Conservation (phyloP, 2,888 invertebrate species). For the Microplitis manilae region DNA sequence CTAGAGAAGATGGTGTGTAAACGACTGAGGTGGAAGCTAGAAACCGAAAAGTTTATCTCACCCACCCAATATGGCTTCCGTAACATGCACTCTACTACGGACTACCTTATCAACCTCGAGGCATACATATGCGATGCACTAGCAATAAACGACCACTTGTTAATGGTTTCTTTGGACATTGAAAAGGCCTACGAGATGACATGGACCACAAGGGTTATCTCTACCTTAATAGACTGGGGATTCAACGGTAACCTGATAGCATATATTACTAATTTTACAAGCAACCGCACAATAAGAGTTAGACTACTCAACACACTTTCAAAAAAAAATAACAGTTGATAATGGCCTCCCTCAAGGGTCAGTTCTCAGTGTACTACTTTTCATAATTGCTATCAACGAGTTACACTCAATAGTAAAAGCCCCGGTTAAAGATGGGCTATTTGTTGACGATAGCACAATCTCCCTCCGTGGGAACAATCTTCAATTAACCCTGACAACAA, state of each 20-base stretch:
- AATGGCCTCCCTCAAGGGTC: background rate
- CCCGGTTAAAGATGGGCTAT: background rate
- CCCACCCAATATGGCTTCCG: background rate
- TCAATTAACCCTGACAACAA: background rate
- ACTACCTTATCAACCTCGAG: background rate
- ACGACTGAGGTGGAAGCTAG: background rate
- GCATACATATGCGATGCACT: background rate
- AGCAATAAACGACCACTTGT: background rate
- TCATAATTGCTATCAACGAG: background rate
- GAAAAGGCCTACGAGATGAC: background rate
- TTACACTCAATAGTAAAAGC: background rate
- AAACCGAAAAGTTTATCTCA: background rate
- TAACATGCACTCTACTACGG: background rate
- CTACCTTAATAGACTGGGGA: background rate
- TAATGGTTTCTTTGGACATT: background rate
- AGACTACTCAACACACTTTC: background rate
- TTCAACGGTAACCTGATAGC: background rate
- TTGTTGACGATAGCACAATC: background rate
- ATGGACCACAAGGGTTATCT: background rate
- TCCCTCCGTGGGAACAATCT: background rate
- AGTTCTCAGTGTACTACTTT: background rate
- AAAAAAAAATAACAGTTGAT: background rate
- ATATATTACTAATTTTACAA: background rate
- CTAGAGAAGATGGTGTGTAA: background rate
- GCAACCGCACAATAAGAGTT: background rate